Base-by-base conservation (phyloP, 1,140 invertebrate species). In the Pseudomyrmex gracilis region DNA sequence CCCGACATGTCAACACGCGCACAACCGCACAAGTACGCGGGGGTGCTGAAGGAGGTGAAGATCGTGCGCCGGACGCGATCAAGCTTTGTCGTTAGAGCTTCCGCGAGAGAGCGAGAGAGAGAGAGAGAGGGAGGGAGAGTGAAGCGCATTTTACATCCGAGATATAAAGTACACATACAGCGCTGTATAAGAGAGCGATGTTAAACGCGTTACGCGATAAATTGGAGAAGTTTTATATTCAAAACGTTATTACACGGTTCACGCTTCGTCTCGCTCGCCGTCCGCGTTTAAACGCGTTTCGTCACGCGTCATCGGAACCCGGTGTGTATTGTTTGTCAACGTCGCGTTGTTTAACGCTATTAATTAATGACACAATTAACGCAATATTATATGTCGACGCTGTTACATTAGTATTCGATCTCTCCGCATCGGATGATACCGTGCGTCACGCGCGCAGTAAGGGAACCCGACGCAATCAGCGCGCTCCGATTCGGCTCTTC, bases 401-500 rank as follows among this genome's bases (percentile, higher is more conserved):
- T 43, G 49, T 22, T 24, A 15, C 74, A 49, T 67, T 55, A 68
- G 51, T 78, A 78, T 71, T 58, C 43, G 76, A 78, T 78, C 51
- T 47, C 60, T 47, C 15, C 64, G 34, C 66, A 15, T 17, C 12
- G 66, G 5, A 78, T 60, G 67, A 64, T 76, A 64, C 13, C 53
- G 17, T 49, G 45, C 2, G 43, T 76, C 53, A 12, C 53, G 17
- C 61, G 43, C 1, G 43, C 20, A 34, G 15, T 70, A 70, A 70
- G 71, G 74, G 61, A 45, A 9, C 57, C 53, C 67, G 53, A 22
- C n/a, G 64, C 64, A 80, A 80, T 80, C 76, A 80, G 66, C 47
- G 68, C 43, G 53, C 66, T 78, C 43, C 76, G 64, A 78, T 70
- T 78, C 57, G 53, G 76, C 64, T 58, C 66, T 80, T 80, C 76